Base-by-base conservation (phyloP, 2,797 vertebrate genomes). In the Pangasius macronema region DNA sequence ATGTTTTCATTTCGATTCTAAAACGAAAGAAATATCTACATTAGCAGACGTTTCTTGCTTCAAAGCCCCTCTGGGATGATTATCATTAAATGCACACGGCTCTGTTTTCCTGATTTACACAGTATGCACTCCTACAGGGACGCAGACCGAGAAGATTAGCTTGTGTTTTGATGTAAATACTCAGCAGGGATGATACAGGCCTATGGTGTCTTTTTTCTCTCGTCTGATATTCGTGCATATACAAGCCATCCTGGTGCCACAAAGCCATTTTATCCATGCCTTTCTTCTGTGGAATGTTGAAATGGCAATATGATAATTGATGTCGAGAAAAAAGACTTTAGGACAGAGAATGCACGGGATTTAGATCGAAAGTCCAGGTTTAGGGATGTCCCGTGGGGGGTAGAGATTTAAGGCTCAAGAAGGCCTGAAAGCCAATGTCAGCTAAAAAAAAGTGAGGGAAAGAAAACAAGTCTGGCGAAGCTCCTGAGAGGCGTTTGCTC, bases 71-170 rank as follows among this genome's bases (percentile, higher is more conserved):
- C 59, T 67, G 16, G 33, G 39, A 36, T 36, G 90, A 92, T 93
- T 92, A 91, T 94, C 90, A 87, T 91, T 89, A 91, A 92, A 73
- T 87, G 65, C 90, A 90, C 83, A 90, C 92, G 88, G 91, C 93
- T 92, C 91, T 75, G 92, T 92, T 94, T 94, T 90, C 84, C 86
- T 83, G 46, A 92, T 91, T 82, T 76, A 63, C 22, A 39, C 84
- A 18, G 61, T 14, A 36, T 33, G 33, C 22, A 1, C 33, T 8
- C 68, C 22, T 79, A 75, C 53, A 77, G 83, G 83, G 70, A 87
- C 42, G 27, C 51, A 49, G 72, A 27, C 61, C 33, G 39, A 73
- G 75, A 70, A 85, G 85, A 87, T 88, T 88, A 88, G 80, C 63
- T 27, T 39, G 67, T 49, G 63, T 87, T 85, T 82, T 84, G 86